Conservation (phyloP, 2,797 vertebrate species). For the Oreochromis mossambicus region DNA sequence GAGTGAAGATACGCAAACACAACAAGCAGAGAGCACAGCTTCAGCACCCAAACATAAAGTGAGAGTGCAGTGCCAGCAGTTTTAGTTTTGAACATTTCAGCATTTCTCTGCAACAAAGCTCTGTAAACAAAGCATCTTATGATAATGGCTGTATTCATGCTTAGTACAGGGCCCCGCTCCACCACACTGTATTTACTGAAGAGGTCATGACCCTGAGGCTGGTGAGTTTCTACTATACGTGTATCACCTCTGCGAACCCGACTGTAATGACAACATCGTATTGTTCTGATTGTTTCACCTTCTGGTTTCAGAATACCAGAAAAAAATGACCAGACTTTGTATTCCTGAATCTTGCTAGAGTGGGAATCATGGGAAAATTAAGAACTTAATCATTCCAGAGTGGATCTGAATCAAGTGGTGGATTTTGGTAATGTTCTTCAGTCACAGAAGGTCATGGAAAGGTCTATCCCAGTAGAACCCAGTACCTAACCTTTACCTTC, state of each 20-base stretch:
- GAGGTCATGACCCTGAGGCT: neutral
- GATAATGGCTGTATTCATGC: constrained; percentile 38
- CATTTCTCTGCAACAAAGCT: constrained; percentile 47
- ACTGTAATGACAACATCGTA: neutral
- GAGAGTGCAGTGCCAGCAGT: constrained; percentile 69
- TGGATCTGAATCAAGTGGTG: neutral
- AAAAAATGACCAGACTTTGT: neutral
- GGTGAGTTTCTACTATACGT: neutral
- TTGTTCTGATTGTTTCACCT: neutral
- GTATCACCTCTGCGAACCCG: neutral
- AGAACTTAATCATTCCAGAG: neutral
- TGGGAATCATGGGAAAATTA: neutral
- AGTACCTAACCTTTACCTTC: neutral
- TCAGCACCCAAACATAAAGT: constrained; percentile 5
- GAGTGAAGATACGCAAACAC: constrained; percentile 14
- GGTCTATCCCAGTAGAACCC: neutral
- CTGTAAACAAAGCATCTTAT: constrained; percentile 22
- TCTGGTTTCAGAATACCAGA: neutral
- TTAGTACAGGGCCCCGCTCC: neutral
- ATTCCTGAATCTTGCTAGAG: accelerated
- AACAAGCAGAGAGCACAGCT: neutral
- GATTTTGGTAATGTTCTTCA: neutral
- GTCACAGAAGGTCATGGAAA: neutral
- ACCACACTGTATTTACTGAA: neutral
- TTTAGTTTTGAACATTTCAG: constrained; percentile 66